Conservation (phyloP, 2,888 invertebrate species). For the Halictus ligatus region DNA sequence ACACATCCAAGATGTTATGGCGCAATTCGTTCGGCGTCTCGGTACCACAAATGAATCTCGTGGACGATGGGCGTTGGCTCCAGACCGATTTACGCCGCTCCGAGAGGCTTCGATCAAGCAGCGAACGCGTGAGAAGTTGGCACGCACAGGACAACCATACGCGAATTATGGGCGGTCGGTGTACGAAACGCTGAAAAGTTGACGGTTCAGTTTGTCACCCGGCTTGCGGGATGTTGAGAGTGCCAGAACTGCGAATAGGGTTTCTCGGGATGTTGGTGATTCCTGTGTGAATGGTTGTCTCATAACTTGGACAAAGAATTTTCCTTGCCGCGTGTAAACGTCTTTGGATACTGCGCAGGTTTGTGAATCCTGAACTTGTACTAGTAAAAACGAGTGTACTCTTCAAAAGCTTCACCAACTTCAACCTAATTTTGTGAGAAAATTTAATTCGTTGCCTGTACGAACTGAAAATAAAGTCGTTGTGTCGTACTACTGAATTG, state of each 20-base stretch:
- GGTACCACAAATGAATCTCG: slow-evolving; percentile 10
- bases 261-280: background rate
- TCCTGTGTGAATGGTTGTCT: background rate
- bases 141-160: background rate
- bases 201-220: background rate
- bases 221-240: background rate
- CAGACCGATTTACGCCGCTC: slow-evolving; percentile 12
- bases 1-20: slow-evolving; percentile 33
- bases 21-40: slow-evolving; percentile 15
- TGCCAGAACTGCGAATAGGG: background rate
- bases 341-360: background rate
- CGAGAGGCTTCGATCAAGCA: slow-evolving; percentile 22
- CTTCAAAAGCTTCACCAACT: too few relatives aligned
- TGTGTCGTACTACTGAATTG: too few relatives aligned
- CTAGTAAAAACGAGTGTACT: background rate
- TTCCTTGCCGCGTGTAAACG: background rate
- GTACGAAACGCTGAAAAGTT: background rate
- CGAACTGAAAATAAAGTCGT: too few relatives aligned
- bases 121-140: background rate
- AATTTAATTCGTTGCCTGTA: too few relatives aligned
- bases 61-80: background rate
- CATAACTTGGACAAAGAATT: background rate
- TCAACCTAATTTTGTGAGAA: too few relatives aligned
- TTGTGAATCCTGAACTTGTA: background rate
- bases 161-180: background rate